Evolutionary conservation across 2,888 invertebrate species (phyloP), one percentile per base, ranked within the genome.

Genomic region (Volucella zonaria): DNA sequence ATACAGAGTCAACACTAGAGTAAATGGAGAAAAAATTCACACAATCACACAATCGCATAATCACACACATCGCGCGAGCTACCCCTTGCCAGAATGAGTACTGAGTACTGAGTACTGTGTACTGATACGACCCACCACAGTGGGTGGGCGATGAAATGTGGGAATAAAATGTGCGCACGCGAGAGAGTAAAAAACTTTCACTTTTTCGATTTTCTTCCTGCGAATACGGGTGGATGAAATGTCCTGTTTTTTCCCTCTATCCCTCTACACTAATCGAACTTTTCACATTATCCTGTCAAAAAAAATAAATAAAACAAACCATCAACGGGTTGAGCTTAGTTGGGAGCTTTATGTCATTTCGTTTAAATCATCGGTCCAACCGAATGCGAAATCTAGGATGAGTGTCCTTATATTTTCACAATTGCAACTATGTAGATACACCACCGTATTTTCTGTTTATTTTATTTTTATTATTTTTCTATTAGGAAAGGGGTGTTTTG

Each of bases 111-210:
- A 3, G 18, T n/a, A n/a, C n/a, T n/a, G n/a, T n/a, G n/a, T n/a
- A n/a, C n/a, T n/a, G 52, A 62, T 66, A 52, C 67, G 73, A 85
- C 81, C 78, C 74, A 81, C 70, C 58, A 51, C 76, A 43, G 10
- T 11, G 18, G 58, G 15, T 42, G 38, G 54, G 70, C 14, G 66
- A 45, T 51, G 56, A 18, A 58, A 15, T 64, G 12, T 59, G 15
- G 6, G 12, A 40, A 51, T 77, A 71, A 80, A 81, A 31, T 31
- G 31, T 85, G 81, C 73, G 76, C 76, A 81, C 76, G 85, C 81
- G 81, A 85, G 83, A 85, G 81, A 85, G 73, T 52, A 76, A 64
- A 58, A 71, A 79, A 85, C 85, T 85, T 85, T 85, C 85, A 85
- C 85, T 85, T 85, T 85, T 85, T 85, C 81, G 77, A 81, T 85